Base-by-base conservation (phyloP, 2,797 vertebrate species). In the Hippocampus kuda region DNA sequence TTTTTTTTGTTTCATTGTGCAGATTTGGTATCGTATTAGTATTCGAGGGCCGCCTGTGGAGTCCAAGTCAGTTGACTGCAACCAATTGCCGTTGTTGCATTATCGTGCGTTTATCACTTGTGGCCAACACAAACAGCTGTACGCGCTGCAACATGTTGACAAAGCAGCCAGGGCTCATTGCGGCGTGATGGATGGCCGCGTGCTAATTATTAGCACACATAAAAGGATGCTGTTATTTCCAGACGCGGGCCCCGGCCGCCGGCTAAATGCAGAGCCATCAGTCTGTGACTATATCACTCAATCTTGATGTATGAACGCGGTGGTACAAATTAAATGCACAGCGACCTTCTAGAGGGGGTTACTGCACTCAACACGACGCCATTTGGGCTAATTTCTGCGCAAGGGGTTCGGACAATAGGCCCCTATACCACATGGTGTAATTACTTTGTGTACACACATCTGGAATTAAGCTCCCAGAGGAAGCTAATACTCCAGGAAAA, bases 251-350 rank as follows among this genome's bases (percentile, higher is more conserved):
- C 85, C 87, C 71, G 81, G 87, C 73, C 82, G 88, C 66, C 68
- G 84, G 84, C 83, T 90, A 90, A 91, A 88, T 85, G 85, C 74
- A 75, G 75, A 85, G 85, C 86, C 87, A 89, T 91, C 91, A 86
- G 86, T 89, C 85, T 88, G 80, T 70, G 73, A 87, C 88, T 79
- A 82, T 91, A 92, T 91, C 90, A 86, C 88, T 92, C 87, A 88
- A 91, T 91, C 89, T 91, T 93, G 91, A 93, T 91, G 89, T 91
- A 93, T 88, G 91, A 91, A 89, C 77, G 82, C 85, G 83, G 87
- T 88, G 88, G 81, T 88, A 90, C 90, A 92, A 92, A 92, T 92
- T 88, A 91, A 91, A 91, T 70, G 77, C 3, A 68, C 77, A 16
- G 77, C 79, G 83, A 87, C 88, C 89, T 91, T 90, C 86, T 82